phyloP scores from a whole-genome alignment of 53 echinoderm and acorn worm species.

The Patiria pectinifera region DNA sequence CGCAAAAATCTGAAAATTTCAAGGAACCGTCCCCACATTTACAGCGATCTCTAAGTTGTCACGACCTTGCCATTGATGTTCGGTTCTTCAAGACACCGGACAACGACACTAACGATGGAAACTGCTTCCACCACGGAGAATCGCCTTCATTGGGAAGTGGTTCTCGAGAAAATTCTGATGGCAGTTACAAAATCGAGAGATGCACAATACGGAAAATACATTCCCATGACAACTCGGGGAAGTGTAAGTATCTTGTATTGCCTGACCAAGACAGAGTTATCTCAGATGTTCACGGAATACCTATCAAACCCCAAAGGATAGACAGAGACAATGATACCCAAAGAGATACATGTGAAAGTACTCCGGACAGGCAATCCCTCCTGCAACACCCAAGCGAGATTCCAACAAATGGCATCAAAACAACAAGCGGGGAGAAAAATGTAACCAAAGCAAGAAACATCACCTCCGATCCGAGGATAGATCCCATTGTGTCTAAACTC shows the following conservation, averaged over 20 bases:
- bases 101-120: neutral
- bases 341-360: neutral
- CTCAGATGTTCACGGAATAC: neutral
- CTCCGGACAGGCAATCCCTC: neutral
- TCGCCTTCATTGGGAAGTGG: neutral
- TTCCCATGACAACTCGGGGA: neutral
- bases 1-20: neutral
- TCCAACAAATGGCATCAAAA: neutral
- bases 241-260: conserved; percentile 15
- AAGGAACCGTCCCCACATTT: neutral
- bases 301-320: neutral
- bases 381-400: neutral
- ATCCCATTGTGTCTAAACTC: neutral
- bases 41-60: neutral
- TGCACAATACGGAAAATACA: conserved; percentile 1
- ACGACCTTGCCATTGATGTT: conserved; percentile 38
- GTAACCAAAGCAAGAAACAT: neutral
- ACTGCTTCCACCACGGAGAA: neutral
- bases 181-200: neutral
- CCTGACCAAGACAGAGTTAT: neutral
- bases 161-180: neutral
- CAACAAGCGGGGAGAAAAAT: neutral
- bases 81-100: conserved; percentile 18
- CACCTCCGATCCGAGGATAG: neutral
- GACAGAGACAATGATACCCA: neutral